Base-by-base conservation (phyloP, 53 echinoderm and acorn worm genomes). In the Arbacia lixula region DNA sequence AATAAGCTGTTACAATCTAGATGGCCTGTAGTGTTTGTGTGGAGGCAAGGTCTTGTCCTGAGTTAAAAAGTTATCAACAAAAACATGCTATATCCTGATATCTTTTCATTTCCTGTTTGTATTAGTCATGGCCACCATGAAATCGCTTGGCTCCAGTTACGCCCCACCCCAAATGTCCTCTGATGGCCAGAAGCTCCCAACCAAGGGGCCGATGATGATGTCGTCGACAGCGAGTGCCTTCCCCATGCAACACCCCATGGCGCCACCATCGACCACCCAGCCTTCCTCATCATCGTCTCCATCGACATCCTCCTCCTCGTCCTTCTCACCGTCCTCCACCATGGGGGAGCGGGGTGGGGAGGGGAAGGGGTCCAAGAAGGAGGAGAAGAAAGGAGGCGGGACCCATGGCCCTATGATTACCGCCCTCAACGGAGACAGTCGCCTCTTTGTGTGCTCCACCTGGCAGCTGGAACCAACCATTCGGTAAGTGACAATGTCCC, bases 381-480 rank as follows among this genome's bases (percentile, higher is more conserved):
- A 75, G 32, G 75, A 75, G 26, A 77, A 77, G 60, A 77, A 77
- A 17, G 35, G 11, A 0, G 26, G 38, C 27, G 22, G 37, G 17
- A n/a, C n/a, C n/a, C n/a, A n/a, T n/a, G 74, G 51, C 5, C 33
- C 42, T 34, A 29, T 74, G 30, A 40, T 33, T 0, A 64, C 40
- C 31, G 60, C 74, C 12, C 66, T 35, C 32, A 84, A 89, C 10
- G 78, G 85, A 17, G 98, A 97, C 77, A 87, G 92, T 84, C 66
- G 98, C 35, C 90, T 86, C 27, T 97, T 97, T 41, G 87, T 88
- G 51, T 97, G 98, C 43, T 85, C 86, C 29, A 97, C 98, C 3
- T 97, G 98, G 98, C 98, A 94, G 83, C 86, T 97, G 28, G 92
- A 97, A 60, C 98, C 98, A 3, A 97, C 98, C 26, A 88, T 97